A percentile compares a stretch with the other conserved stretches of the same genome.
phyloP scores from a whole-genome alignment of 2,888 invertebrate genomes.

The Acanthoscelides obtectus region DNA sequence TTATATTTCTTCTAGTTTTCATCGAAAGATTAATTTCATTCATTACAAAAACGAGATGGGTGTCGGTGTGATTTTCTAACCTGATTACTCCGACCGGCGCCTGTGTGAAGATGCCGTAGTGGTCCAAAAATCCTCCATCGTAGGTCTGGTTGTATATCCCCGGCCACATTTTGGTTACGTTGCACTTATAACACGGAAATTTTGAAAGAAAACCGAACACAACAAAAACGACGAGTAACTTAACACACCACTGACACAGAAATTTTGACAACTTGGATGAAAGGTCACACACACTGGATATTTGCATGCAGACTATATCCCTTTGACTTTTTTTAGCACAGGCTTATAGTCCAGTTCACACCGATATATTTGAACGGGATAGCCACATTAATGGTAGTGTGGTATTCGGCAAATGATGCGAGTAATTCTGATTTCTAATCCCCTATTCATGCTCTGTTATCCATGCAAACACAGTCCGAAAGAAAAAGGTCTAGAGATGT shows the following conservation, averaged over 20 bases:
- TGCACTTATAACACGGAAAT: constrained; percentile 21
- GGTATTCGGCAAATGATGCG: too few relatives aligned
- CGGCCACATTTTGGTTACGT: constrained; percentile 23
- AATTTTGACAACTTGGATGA: constrained; percentile 16
- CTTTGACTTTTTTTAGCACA: neutral
- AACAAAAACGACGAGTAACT: constrained; percentile 18
- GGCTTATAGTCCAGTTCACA: neutral
- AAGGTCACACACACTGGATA: neutral
- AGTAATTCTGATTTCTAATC: too few relatives aligned
- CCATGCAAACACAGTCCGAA: too few relatives aligned
- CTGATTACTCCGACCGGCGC: constrained; percentile 17
- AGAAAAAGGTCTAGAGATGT: too few relatives aligned
- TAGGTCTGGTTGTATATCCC: constrained; percentile 21
- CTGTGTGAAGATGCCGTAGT: constrained; percentile 16
- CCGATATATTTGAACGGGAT: too few relatives aligned
- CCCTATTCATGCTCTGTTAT: too few relatives aligned
- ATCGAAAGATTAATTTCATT: too few relatives aligned
- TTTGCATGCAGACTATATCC: neutral
- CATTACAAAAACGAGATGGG: too few relatives aligned
- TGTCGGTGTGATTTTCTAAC: too few relatives aligned
- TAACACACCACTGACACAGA: constrained; percentile 24
- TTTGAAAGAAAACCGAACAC: constrained; percentile 18
- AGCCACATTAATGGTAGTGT: too few relatives aligned
- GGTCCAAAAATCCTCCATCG: constrained; percentile 20
- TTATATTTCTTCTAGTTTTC: too few relatives aligned